A percentile compares a stretch with the other conserved stretches of the same genome.
These are phyloP conservation scores for Acronicta aceris DNA, from an alignment of 2,888 invertebrate genomes.

Conservation along the genomic window DNA sequence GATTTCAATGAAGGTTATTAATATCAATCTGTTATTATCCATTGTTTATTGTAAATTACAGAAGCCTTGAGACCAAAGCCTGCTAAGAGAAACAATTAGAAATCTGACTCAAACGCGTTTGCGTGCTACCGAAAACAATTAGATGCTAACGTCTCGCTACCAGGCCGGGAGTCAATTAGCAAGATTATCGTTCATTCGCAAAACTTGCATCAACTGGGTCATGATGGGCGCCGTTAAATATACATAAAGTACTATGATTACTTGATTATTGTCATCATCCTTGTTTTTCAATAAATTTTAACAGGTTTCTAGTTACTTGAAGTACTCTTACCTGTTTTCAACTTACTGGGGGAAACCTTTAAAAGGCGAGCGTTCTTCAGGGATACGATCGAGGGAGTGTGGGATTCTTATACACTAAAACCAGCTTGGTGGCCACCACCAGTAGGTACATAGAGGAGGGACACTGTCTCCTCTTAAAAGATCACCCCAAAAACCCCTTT, in stretches of 20 bases:
- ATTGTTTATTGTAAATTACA: constrained; percentile 70
- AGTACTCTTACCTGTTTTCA: too few species aligned
- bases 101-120: constrained; percentile 76
- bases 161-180: constrained; percentile 73
- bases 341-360: too few species aligned
- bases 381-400: too few species aligned
- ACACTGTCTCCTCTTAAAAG: too few species aligned
- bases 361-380: too few species aligned
- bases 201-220: constrained; percentile 56
- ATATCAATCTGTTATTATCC: constrained; percentile 64
- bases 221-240: constrained; percentile 21
- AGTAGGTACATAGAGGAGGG: too few species aligned
- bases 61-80: constrained; percentile 67
- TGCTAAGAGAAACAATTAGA: constrained; percentile 82
- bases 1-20: constrained; percentile 55
- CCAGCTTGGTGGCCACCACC: too few species aligned
- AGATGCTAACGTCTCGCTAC: constrained; percentile 72
- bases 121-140: constrained; percentile 83
- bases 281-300: too few species aligned
- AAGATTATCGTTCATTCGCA: constrained; percentile 69
- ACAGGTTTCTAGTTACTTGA: too few species aligned
- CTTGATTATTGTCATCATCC: not conserved
- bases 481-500: too few species aligned
- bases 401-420: too few species aligned
- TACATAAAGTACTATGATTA: not conserved